Evolutionary conservation across 2,888 invertebrate species (phyloP), one percentile per base, ranked within the genome.

Genomic region (Limulus polyphemus): DNA sequence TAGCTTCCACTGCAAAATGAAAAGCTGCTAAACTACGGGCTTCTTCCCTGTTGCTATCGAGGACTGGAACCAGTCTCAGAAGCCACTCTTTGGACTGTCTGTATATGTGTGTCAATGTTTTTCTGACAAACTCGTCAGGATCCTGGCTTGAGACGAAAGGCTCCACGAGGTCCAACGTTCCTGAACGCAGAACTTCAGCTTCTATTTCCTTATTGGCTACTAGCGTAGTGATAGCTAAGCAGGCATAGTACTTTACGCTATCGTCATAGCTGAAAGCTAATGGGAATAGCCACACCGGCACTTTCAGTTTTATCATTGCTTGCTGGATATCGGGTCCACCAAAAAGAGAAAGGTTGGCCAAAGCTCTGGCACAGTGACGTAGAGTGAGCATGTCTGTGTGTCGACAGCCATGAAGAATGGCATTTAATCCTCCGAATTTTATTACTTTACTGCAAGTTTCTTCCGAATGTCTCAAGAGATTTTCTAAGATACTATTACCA

Each of bases 151-250:
- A 89, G 13, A 99, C 88, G 76, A 99, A 99, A 0, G 97, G 97
- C 75, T 98, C 95, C 1, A 99, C 95, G 67, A 99, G 83, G 73
- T 92, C 89, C 71, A 99, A 78, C 1, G 97, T 97, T 12, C 95
- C 97, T 0, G 97, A 95, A 75, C 92, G 90, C 17, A 91, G 80
- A 0, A 99, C 97, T 48, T 91, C 92, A 0, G 94, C 90, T 80
- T 98, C 98, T 70, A 98, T 91, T 81, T 99, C 98, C 73, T 94
- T 94, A 77, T 97, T 97, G 10, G 95, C 94, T 46, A 95, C 94
- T 67, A 98, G 81, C 17, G 92, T 92, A 5, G 97, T 92, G 69
- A 98, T 95, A 47, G 98, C 98, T 73, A 99, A 80, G 75, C 98
- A 99, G 13, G 99, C 98, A 75, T 98, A 99, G 78, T 99, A 99